phyloP scores from a whole-genome alignment of 2,888 invertebrate genomes.

The Eupithecia subfuscata region DNA sequence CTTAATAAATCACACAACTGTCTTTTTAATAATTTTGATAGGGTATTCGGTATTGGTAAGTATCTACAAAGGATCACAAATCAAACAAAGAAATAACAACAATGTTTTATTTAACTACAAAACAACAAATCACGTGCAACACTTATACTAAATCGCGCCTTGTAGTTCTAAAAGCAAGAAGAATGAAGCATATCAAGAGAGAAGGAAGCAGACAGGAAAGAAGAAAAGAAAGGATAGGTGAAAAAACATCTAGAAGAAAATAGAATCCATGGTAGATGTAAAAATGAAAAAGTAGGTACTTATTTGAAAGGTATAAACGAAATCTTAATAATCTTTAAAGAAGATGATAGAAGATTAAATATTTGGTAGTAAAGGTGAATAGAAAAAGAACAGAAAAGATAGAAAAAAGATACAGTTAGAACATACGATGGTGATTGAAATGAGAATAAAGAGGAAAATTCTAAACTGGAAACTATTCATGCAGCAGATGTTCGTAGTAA shows the following conservation, averaged over 20 bases:
- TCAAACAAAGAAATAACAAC: constrained; percentile 50
- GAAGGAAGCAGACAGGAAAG: constrained; percentile 36
- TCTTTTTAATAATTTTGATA: neutral
- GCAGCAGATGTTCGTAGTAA: too few relatives aligned
- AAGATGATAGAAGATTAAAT: neutral
- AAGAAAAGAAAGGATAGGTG: neutral
- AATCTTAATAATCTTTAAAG: neutral
- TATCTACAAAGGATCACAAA: constrained; percentile 22
- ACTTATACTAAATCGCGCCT: constrained; percentile 62
- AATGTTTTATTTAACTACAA: constrained; percentile 52
- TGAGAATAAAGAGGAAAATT: too few relatives aligned
- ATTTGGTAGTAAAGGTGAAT: too few relatives aligned
- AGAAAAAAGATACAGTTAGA: too few relatives aligned
- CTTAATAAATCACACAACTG: neutral
- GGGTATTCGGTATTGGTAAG: neutral
- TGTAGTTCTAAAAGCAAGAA: constrained; percentile 53
- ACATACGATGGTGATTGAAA: too few relatives aligned
- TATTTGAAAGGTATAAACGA: neutral
- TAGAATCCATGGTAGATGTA: neutral
- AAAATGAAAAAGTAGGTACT: neutral
- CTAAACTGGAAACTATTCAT: too few relatives aligned
- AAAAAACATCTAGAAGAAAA: neutral
- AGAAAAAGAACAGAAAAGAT: neutral
- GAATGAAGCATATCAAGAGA: constrained; percentile 30
- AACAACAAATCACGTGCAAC: constrained; percentile 53